A percentile compares a stretch with the other conserved stretches of the same genome.
Evolutionary conservation across 2,888 invertebrate genomes (phyloP).

Genomic region (Noctua fimbriata): DNA sequence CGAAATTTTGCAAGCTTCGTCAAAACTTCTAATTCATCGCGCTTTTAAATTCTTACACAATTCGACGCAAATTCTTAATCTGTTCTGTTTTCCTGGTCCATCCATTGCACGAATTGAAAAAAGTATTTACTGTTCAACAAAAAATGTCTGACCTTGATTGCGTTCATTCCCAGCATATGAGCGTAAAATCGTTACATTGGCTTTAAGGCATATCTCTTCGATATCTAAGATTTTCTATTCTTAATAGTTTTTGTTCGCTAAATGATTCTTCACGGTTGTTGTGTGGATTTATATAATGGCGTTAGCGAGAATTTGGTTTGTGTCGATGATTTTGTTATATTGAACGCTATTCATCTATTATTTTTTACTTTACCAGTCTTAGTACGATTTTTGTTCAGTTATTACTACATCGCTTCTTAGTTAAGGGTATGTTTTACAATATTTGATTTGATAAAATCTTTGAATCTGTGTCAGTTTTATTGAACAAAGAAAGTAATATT

Average conservation of each 20-base stretch:
- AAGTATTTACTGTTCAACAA: constrained; percentile 31
- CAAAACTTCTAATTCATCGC: not conserved
- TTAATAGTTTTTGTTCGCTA: constrained; percentile 39
- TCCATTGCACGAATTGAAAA: constrained; percentile 35
- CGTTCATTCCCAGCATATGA: constrained; percentile 63
- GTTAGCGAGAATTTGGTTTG: constrained; percentile 14
- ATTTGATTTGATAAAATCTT: not conserved
- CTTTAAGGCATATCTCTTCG: constrained; percentile 29
- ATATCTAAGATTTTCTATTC: constrained; percentile 24
- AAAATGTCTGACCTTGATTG: constrained; percentile 60
- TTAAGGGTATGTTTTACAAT: not conserved
- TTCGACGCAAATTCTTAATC: constrained; percentile 50
- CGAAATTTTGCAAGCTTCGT: constrained; percentile 10
- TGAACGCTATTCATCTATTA: not conserved
- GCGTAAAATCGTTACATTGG: constrained; percentile 61
- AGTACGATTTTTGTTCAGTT: not conserved
- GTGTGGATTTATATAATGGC: constrained; percentile 52
- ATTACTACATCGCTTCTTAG: not conserved
- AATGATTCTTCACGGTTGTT: constrained; percentile 57
- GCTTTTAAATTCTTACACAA: constrained; percentile 23
- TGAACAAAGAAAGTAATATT: not conserved
- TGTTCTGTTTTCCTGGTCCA: constrained; percentile 42
- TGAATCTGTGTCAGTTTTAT: not conserved
- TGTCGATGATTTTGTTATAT: not conserved
- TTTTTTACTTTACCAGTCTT: not conserved